Percentiles rank a stretch among this genome's conserved stretches.
Conservation (phyloP, 2,888 invertebrate genomes). For the Calliopum simillimum region DNA sequence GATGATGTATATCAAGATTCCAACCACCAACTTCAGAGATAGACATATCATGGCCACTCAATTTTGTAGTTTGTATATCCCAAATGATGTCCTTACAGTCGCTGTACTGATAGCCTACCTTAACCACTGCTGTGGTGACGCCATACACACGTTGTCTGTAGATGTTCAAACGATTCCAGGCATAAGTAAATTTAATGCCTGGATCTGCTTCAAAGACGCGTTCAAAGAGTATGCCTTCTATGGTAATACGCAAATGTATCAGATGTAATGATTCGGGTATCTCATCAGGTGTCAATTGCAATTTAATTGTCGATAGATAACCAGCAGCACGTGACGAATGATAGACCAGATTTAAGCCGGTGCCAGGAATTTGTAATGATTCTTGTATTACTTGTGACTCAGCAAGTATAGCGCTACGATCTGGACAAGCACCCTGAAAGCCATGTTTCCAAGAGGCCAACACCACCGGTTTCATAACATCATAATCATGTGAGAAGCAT, state of each 20-base stretch:
- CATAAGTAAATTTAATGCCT: slow-evolving; percentile 95
- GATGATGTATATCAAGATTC: slow-evolving; percentile 97
- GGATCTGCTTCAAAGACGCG: slow-evolving; percentile 96
- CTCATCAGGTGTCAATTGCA: slow-evolving; percentile 88
- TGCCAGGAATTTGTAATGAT: slow-evolving; percentile 92
- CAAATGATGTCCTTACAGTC: slow-evolving; percentile 94
- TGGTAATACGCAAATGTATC: slow-evolving; percentile 93
- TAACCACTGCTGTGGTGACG: slow-evolving; percentile 92
- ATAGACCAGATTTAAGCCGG: slow-evolving; percentile 94
- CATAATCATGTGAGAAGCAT: slow-evolving; percentile 90
- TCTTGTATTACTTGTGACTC: slow-evolving; percentile 96
- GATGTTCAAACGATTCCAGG: slow-evolving; percentile 97
- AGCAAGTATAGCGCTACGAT: slow-evolving; percentile 88
- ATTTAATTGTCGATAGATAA: slow-evolving; percentile 90
- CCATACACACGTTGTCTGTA: slow-evolving; percentile 97
- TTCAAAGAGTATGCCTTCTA: slow-evolving; percentile 94
- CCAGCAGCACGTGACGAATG: slow-evolving; percentile 95
- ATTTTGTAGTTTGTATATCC: slow-evolving; percentile 94
- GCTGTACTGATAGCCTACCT: slow-evolving; percentile 96
- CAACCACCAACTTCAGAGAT: slow-evolving; percentile 97
- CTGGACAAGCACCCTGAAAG: slow-evolving; percentile 94
- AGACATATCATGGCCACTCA: slow-evolving; percentile 96
- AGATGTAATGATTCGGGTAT: slow-evolving; percentile 84
- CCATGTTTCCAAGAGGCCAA: slow-evolving; percentile 95
- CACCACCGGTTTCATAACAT: slow-evolving; percentile 92